Percentiles rank a stretch among this genome's conserved stretches.
phyloP scores from a whole-genome alignment of 1,140 invertebrate species.

The Microplitis mediator region DNA sequence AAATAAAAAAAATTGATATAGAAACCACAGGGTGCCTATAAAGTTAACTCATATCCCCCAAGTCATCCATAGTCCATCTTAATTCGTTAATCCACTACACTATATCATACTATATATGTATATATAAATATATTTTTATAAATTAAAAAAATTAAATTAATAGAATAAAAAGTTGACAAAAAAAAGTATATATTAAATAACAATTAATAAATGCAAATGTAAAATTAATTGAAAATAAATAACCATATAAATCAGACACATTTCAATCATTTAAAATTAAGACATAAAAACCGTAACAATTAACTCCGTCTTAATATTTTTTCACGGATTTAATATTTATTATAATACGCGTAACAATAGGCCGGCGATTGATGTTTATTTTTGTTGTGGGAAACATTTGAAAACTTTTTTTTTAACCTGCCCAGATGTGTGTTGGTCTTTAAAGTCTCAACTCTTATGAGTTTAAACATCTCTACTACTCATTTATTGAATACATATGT shows the following conservation, averaged over 20 bases:
- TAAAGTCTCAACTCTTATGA: background rate
- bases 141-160: background rate
- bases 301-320: slow-evolving; percentile 11
- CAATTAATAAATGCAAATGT: slow-evolving; percentile 4
- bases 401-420: slow-evolving; percentile 25
- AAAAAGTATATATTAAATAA: background rate
- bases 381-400: slow-evolving; percentile 6
- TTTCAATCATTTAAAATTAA: slow-evolving; percentile 12
- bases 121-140: too few species aligned
- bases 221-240: slow-evolving; percentile 10
- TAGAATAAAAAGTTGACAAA: background rate
- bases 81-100: background rate
- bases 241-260: background rate
- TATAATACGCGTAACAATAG: slow-evolving; percentile 14
- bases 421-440: slow-evolving; percentile 36
- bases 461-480: background rate
- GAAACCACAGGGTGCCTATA: too few species aligned
- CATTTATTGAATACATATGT: background rate
- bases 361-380: background rate
- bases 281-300: slow-evolving; percentile 10
- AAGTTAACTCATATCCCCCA: too few species aligned
- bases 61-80: too few species aligned
- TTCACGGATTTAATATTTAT: slow-evolving; percentile 21
- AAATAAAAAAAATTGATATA: too few species aligned
- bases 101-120: background rate